Conservation (phyloP, 2,113 vertebrate species). For the Hydrochoerus hydrochaeris region DNA sequence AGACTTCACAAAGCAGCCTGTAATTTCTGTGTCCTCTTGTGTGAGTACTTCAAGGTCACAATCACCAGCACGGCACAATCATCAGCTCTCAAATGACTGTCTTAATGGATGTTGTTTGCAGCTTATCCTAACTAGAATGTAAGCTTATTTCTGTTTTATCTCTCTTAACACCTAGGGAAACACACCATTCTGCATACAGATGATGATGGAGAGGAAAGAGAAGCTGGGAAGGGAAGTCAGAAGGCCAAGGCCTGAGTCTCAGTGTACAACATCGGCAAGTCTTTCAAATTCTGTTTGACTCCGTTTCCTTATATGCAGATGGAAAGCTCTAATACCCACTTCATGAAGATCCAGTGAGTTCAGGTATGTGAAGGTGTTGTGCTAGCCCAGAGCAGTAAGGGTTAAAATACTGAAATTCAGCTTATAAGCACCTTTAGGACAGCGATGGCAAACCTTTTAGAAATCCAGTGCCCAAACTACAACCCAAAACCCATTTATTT, state of each 20-base stretch:
- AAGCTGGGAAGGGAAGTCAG: neutral
- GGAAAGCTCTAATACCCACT: neutral
- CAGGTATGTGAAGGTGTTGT: fast-evolving
- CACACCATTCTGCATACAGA: constrained; percentile 1
- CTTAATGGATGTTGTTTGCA: constrained; percentile 76
- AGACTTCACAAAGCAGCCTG: constrained; percentile 55
- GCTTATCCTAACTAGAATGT: constrained; percentile 69
- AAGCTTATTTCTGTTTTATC: constrained; percentile 71
- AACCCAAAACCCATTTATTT: neutral
- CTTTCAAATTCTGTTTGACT: neutral
- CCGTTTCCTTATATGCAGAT: neutral
- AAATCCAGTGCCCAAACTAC: neutral
- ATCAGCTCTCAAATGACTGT: constrained; percentile 68
- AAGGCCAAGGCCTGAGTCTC: neutral
- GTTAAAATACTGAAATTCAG: neutral
- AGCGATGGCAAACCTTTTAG: neutral
- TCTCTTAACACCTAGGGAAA: constrained; percentile 63
- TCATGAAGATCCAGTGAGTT: neutral
- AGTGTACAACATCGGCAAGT: neutral
- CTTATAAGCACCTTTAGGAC: neutral
- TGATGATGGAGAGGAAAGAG: neutral
- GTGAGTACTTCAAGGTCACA: constrained; percentile 72
- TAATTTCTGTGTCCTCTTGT: constrained; percentile 62
- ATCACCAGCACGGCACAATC: constrained; percentile 68
- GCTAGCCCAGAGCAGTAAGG: neutral